Conservation (phyloP, 2,113 vertebrate species). For the Paedocypris sp. region DNA sequence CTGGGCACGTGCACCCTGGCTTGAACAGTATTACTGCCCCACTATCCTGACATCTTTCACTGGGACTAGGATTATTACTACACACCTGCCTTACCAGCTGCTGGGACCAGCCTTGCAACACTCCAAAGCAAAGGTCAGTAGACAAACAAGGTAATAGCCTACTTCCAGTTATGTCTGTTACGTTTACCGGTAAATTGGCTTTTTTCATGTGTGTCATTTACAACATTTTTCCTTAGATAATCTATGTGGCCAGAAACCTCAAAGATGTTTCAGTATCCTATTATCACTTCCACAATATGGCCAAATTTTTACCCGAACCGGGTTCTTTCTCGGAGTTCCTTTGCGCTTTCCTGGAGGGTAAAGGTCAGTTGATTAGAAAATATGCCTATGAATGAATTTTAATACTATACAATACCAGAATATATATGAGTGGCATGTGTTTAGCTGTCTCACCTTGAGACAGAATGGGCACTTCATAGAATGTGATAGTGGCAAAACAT, state of each 20-base stretch:
- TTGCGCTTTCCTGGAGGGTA: constrained; percentile 56
- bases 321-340: constrained; percentile 65
- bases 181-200: not conserved
- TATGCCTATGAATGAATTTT: too few species aligned
- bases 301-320: constrained; percentile 66
- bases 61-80: constrained; percentile 61
- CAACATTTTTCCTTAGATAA: constrained; percentile 59
- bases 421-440: too few species aligned
- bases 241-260: constrained; percentile 76
- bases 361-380: constrained; percentile 54
- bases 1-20: constrained; percentile 72
- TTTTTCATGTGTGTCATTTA: too few species aligned
- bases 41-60: constrained; percentile 26
- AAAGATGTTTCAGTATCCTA: constrained; percentile 74
- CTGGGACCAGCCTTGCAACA: constrained; percentile 55
- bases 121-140: constrained; percentile 63
- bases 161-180: not conserved
- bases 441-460: too few species aligned
- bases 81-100: constrained; percentile 63
- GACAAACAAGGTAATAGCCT: not conserved
- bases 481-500: too few species aligned
- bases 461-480: too few species aligned
- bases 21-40: constrained; percentile 69
- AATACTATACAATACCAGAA: too few species aligned
- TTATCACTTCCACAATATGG: constrained; percentile 73